Evolutionary conservation across 2,113 vertebrate species (phyloP).

Genomic region (Macrotus californicus): DNA sequence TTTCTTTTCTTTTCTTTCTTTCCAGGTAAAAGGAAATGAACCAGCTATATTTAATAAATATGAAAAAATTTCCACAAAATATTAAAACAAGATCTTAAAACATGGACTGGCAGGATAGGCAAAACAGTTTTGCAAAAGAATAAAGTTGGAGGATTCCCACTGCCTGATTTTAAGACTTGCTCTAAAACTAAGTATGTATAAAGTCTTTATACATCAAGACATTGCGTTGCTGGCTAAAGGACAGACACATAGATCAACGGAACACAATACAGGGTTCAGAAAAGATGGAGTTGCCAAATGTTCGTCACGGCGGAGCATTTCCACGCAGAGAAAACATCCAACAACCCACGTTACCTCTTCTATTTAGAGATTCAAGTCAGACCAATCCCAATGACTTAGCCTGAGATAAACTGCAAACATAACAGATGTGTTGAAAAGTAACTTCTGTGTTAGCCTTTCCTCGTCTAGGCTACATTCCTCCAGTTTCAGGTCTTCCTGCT

Average conservation of each 20-base stretch:
- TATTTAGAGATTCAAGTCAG: background rate
- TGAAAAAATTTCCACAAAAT: background rate
- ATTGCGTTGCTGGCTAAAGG: background rate
- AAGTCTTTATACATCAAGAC: background rate
- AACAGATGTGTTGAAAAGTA: background rate
- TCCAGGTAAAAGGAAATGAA: background rate
- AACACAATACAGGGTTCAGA: background rate
- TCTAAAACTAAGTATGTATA: background rate
- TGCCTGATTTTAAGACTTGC: background rate
- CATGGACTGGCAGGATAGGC: background rate
- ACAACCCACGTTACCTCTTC: background rate
- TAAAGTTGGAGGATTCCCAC: background rate
- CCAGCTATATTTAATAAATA: background rate
- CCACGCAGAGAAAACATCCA: background rate
- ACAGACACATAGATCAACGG: background rate
- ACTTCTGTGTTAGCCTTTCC: background rate
- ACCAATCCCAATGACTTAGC: background rate
- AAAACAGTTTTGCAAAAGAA: background rate
- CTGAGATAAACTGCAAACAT: background rate
- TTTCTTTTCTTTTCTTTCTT: background rate
- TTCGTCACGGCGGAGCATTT: background rate
- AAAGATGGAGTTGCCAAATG: background rate
- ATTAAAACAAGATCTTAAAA: slow-evolving; percentile 6
- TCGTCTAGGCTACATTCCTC: background rate
- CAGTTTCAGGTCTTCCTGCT: background rate